These are phyloP conservation scores for Psittacula echo DNA, from an alignment of 2,797 vertebrate genomes.

Conservation along the genomic window DNA sequence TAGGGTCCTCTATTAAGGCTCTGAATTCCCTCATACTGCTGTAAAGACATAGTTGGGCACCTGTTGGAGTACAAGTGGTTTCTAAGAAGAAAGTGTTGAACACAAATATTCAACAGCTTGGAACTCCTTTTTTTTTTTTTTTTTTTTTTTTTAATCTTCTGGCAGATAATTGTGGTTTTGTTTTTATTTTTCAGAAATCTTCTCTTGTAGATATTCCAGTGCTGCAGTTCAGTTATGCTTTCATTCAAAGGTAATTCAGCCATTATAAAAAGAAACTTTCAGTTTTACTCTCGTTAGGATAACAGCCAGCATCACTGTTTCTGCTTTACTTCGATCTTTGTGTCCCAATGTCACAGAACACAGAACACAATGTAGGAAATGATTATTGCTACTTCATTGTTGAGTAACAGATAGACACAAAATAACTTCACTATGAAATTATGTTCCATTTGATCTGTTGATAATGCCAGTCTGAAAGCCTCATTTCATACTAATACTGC, in stretches of 20 bases:
- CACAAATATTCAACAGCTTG: background rate
- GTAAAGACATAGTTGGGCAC: background rate
- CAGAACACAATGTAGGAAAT: background rate
- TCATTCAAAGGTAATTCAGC: conserved; percentile 87
- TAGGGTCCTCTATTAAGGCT: background rate
- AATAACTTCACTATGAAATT: background rate
- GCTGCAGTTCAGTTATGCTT: conserved; percentile 92
- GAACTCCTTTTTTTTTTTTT: background rate
- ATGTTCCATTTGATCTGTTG: background rate
- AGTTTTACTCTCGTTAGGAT: background rate
- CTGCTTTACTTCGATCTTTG: background rate
- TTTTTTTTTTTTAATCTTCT: background rate
- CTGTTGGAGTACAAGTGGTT: background rate
- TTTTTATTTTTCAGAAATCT: conserved; percentile 78
- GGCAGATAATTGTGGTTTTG: background rate
- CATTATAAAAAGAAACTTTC: background rate
- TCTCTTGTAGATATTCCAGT: conserved; percentile 91
- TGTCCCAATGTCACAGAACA: background rate
- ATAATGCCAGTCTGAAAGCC: background rate
- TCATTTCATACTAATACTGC: background rate
- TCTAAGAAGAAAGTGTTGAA: background rate
- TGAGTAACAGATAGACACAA: background rate
- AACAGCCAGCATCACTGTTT: background rate
- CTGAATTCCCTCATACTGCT: background rate
- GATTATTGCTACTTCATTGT: background rate